Evolutionary conservation across 2,888 invertebrate genomes (phyloP).

Genomic region (Tribolium freemani): DNA sequence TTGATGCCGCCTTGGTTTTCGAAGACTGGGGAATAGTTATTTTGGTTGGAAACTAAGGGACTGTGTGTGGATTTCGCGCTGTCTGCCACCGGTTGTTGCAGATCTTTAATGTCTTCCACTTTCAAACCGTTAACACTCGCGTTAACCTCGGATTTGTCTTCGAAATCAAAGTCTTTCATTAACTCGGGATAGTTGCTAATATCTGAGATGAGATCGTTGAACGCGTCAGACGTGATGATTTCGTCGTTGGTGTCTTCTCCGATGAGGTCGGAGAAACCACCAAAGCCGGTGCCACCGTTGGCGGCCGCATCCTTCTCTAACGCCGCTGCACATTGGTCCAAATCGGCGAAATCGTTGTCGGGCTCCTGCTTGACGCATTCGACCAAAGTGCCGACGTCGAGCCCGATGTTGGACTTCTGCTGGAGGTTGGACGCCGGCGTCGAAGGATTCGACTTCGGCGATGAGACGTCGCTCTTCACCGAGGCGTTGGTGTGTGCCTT

Average conservation of each 20-base stretch:
- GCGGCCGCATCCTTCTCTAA: conserved; percentile 86
- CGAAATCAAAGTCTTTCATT: conserved; percentile 85
- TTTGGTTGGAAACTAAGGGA: conserved; percentile 61
- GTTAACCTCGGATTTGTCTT: conserved; percentile 69
- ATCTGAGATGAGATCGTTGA: conserved; percentile 90
- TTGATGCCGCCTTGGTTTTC: conserved; percentile 52
- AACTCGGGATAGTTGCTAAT: conserved; percentile 88
- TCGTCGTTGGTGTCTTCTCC: conserved; percentile 88
- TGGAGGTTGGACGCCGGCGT: conserved; percentile 65
- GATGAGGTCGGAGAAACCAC: conserved; percentile 84
- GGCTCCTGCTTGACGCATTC: conserved; percentile 80
- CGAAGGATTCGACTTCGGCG: conserved; percentile 70
- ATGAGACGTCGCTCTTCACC: conserved; percentile 73
- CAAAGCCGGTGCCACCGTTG: conserved; percentile 80
- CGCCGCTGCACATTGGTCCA: conserved; percentile 87
- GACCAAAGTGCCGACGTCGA: conserved; percentile 76
- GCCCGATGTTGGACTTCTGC: conserved; percentile 63
- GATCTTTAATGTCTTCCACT: conserved; percentile 64
- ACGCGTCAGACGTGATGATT: conserved; percentile 80
- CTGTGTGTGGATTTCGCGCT: conserved; percentile 59
- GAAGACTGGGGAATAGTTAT: conserved; percentile 63
- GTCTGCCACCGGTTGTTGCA: conserved; percentile 50
- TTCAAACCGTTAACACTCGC: conserved; percentile 58
- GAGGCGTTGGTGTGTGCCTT: conserved; percentile 82
- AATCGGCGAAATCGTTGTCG: conserved; percentile 88